A percentile compares a stretch with the other conserved stretches of the same genome.
Conservation (phyloP, 2,113 vertebrate species). For the Sula dactylatra region DNA sequence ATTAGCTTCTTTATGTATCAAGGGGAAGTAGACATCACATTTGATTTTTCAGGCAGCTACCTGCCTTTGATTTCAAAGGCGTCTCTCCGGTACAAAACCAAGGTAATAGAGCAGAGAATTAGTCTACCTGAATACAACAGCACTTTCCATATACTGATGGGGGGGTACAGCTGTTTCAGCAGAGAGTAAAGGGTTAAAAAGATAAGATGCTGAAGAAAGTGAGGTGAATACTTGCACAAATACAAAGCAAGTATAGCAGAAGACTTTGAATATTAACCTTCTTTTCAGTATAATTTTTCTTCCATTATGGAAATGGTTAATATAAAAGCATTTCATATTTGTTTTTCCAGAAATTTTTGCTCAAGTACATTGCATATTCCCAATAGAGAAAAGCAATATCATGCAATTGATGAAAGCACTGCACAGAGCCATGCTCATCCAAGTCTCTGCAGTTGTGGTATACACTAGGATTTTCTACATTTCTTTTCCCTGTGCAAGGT, state of each 20-base stretch:
- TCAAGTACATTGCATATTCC: neutral
- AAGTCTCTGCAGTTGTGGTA: neutral
- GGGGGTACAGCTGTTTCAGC: neutral
- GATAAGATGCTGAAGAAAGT: neutral
- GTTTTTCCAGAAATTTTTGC: neutral
- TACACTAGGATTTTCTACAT: neutral
- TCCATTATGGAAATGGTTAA: neutral
- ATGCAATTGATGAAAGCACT: rapidly evolving
- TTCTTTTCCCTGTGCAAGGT: rapidly evolving
- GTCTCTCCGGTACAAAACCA: neutral
- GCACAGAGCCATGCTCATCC: neutral
- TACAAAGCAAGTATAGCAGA: neutral
- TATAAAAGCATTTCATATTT: neutral
- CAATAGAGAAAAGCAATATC: rapidly evolving
- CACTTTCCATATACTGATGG: neutral
- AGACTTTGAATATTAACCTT: neutral
- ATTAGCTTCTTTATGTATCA: neutral
- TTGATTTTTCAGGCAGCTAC: neutral
- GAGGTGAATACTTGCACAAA: neutral
- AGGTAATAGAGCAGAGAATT: neutral
- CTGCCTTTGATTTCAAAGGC: neutral
- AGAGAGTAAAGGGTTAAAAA: neutral
- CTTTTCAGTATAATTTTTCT: neutral
- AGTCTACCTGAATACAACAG: rapidly evolving
- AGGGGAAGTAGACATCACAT: neutral